phyloP scores from a whole-genome alignment of 2,113 vertebrate species.

The Paradoxurus hermaphroditus region DNA sequence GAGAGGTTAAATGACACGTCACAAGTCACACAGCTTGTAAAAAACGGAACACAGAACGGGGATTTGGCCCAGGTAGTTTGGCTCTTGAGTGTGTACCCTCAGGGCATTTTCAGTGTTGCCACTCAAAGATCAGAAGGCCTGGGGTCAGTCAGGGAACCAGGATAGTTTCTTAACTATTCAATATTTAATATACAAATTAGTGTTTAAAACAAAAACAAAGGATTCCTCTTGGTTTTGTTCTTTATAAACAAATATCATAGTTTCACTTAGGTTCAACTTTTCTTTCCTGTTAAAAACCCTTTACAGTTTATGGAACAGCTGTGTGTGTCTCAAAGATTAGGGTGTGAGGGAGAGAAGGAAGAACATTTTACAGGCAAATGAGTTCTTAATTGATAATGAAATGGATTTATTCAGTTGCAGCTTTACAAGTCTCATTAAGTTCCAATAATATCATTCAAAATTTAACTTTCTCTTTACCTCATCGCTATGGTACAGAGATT shows the following conservation, averaged over 20 bases:
- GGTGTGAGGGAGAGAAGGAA: neutral
- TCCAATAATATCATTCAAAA: neutral
- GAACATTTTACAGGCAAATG: conserved; percentile 28
- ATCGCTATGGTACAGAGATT: neutral
- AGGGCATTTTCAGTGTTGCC: accelerated
- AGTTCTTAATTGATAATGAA: conserved; percentile 44
- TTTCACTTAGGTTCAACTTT: neutral
- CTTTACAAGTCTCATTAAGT: conserved; percentile 1
- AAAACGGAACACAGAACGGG: neutral
- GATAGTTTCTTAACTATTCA: neutral
- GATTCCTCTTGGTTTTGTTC: neutral
- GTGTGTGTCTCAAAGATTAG: neutral
- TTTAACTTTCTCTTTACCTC: neutral
- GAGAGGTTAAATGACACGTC: neutral
- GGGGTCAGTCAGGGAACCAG: neutral
- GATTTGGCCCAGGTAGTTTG: neutral
- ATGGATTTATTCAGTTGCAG: conserved; percentile 42
- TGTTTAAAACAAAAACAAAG: neutral
- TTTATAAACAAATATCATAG: neutral
- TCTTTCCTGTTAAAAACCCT: neutral
- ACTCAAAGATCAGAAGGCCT: neutral
- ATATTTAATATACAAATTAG: neutral
- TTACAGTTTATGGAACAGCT: neutral
- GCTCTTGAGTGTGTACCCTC: neutral
- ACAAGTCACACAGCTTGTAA: neutral